Evolutionary conservation across 2,113 vertebrate genomes (phyloP), one percentile per base, ranked within the genome.

Genomic region (Sapajus apella): DNA sequence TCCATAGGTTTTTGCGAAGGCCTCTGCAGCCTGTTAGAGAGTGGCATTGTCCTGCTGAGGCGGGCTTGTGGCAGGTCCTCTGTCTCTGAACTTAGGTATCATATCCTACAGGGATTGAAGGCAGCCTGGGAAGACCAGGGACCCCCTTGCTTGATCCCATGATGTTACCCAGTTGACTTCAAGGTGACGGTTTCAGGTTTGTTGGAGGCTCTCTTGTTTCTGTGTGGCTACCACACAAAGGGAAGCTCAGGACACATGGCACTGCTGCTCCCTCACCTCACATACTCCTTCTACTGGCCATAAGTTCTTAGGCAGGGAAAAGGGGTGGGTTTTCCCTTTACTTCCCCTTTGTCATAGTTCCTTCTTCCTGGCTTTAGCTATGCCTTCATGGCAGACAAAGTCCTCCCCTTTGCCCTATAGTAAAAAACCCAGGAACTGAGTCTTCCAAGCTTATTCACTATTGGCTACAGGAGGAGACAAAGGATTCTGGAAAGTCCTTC

Each of bases 391-490:
- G 50, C 16, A 87, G 6, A 80, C 40, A 81, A 73, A 40, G 4
- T 13, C 35, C 73, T 66, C 35, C 32, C 64, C 35, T 64, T 58
- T 96, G 76, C 43, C 80, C 64, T 79, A 8, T n/a, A 55, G 64
- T 80, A 25, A 90, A 61, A 80, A 86, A 73, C 37, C 16, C 75
- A 86, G 23, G 17, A 85, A n/a, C 4, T 2, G 32, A 90, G 35
- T 96, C 56, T 58, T 77, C 52, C 27, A 88, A 68, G 68, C 66
- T 75, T 55, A 82, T 82, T 87, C 80, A 55, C 76, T 91, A 94
- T 21, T 76, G 56, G 77, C 66, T 91, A n/a, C 2, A 90, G 47
- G 72, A 93, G 66, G 72, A 52, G 64, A 66, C 64, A 66, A 94
- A 94, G 1, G 52, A 70, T 89, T 93, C 70, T 85, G 61, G 52